phyloP scores from a whole-genome alignment of 92 coral and sea anemone genomes.

The Bergia sp. region DNA sequence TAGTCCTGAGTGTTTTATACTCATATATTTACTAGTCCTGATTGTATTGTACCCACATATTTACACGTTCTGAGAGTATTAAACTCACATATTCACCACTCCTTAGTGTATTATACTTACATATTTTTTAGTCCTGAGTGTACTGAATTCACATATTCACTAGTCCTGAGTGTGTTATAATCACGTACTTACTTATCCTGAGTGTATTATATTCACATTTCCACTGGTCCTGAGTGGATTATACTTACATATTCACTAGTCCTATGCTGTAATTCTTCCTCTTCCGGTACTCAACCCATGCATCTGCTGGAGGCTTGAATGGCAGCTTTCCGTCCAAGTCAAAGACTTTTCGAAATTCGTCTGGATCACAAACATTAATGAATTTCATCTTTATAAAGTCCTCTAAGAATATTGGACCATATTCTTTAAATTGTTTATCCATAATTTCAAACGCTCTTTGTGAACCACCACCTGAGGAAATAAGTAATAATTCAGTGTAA shows the following conservation, averaged over 20 bases:
- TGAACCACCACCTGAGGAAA: conserved; percentile 39
- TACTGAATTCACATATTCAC: no score
- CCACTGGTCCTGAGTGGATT: no score
- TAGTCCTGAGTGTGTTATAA: background rate
- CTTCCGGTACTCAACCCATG: conserved; percentile 43
- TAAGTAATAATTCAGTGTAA: background rate
- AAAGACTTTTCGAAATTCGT: conserved; percentile 35
- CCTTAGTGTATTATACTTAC: no score
- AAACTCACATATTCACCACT: no score
- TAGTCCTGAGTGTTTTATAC: no score
- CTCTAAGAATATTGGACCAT: conserved; percentile 44
- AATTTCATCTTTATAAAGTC: conserved; percentile 10
- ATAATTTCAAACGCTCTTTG: conserved; percentile 39
- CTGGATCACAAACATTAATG: conserved; percentile 44
- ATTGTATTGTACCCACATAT: no score
- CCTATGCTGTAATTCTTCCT: conserved; percentile 43
- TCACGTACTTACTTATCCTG: conserved; percentile 41
- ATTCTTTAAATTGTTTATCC: conserved; percentile 38
- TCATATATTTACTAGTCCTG: no score
- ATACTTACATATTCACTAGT: conserved; percentile 46
- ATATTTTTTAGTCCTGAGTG: no score
- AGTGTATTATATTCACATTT: no score
- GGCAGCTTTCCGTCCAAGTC: conserved; percentile 38
- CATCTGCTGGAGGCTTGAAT: conserved; percentile 44
- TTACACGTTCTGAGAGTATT: no score